Conservation (phyloP, 2,797 vertebrate genomes). For the Synanceia verrucosa region DNA sequence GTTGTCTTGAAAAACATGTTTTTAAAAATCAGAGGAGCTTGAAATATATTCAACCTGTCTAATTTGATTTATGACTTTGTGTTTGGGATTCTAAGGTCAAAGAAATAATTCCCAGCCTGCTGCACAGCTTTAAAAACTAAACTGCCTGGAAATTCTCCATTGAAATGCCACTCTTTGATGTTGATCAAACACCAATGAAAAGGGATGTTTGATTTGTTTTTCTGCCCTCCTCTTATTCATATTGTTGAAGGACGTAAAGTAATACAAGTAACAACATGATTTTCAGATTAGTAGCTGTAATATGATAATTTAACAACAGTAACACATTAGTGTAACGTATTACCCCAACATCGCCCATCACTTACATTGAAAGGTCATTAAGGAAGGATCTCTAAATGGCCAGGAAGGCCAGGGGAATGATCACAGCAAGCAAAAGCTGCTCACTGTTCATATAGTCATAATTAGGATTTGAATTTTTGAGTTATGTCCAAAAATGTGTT, state of each 20-base stretch:
- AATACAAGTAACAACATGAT: too few species aligned
- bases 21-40: not conserved
- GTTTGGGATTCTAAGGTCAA: not conserved
- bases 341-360: not conserved
- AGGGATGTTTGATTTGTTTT: too few species aligned
- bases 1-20: not conserved
- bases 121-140: not conserved
- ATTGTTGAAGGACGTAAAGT: too few species aligned
- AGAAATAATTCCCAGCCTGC: not conserved
- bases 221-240: too few species aligned
- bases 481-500: too few species aligned
- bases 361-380: not conserved
- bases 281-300: too few species aligned
- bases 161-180: conserved; percentile 2
- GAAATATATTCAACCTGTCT: not conserved
- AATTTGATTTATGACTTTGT: not conserved
- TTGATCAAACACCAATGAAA: too few species aligned
- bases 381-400: not conserved
- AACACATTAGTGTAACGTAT: too few species aligned
- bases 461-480: too few species aligned
- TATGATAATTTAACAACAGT: too few species aligned
- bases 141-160: not conserved
- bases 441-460: not conserved
- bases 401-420: not conserved
- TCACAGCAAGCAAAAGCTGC: not conserved